These are phyloP conservation scores for Hyposmocoma kahamanoa DNA, from an alignment of 1,140 invertebrate genomes.

Conservation along the genomic window DNA sequence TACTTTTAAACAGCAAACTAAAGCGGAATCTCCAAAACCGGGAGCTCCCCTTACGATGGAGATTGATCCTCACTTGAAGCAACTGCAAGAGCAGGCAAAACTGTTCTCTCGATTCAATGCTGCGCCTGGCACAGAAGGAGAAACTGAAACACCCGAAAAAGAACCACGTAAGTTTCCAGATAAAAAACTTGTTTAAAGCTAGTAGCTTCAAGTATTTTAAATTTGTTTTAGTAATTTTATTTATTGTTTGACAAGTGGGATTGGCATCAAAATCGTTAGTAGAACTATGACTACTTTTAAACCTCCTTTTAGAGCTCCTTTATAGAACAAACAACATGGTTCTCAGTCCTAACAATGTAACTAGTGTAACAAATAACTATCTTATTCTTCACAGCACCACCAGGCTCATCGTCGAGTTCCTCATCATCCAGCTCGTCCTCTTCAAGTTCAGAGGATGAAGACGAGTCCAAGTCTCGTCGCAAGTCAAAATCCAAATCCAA, in stretches of 20 bases:
- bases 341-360: too few species aligned
- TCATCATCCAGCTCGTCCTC: conserved; percentile 63
- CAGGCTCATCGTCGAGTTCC: conserved; percentile 62
- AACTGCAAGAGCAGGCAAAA: conserved; percentile 68
- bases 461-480: conserved; percentile 36
- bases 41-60: conserved; percentile 68
- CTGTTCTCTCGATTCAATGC: conserved; percentile 63
- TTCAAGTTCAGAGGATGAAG: conserved; percentile 62
- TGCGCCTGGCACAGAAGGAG: conserved; percentile 33
- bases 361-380: too few species aligned
- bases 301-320: too few species aligned
- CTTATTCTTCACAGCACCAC: conserved; percentile 41
- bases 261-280: too few species aligned
- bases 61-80: conserved; percentile 61
- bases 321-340: too few species aligned
- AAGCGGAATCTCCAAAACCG: conserved; percentile 60
- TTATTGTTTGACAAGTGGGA: too few species aligned
- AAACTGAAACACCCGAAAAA: conserved; percentile 38
- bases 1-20: too few species aligned
- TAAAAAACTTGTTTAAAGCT: neutral
- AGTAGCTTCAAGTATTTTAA: too few species aligned
- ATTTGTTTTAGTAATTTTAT: too few species aligned
- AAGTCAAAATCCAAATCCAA: conserved; percentile 62
- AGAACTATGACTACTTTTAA: too few species aligned
- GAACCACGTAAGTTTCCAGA: conserved; percentile 61